phyloP scores from a whole-genome alignment of 2,113 vertebrate genomes.

The Phalacrocorax pelagicus region DNA sequence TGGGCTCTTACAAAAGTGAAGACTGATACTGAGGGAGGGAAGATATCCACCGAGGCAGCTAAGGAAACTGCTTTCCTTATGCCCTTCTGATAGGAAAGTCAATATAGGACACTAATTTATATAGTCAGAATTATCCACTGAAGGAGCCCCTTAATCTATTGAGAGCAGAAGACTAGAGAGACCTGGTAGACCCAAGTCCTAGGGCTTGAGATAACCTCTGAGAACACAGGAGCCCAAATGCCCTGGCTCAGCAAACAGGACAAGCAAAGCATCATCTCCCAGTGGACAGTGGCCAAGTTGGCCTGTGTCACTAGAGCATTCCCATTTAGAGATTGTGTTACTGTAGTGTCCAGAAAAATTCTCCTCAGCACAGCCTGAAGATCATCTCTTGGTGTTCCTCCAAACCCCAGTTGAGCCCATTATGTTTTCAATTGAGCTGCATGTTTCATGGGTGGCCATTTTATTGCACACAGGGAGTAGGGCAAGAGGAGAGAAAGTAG shows the following conservation, averaged over 20 bases:
- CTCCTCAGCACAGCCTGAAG: neutral
- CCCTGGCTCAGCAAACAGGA: accelerated
- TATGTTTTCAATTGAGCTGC: neutral
- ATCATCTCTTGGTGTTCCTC: neutral
- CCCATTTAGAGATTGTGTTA: neutral
- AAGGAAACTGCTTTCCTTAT: neutral
- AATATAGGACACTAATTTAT: neutral
- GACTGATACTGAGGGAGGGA: neutral
- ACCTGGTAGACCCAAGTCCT: neutral
- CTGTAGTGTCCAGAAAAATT: neutral
- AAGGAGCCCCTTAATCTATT: neutral
- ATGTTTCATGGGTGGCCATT: neutral
- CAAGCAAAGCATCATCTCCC: neutral
- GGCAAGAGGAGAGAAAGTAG: neutral
- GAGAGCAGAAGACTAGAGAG: neutral
- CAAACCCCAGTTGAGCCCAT: neutral
- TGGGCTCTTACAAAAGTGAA: neutral
- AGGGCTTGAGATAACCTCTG: neutral
- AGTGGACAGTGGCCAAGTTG: neutral
- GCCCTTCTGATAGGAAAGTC: neutral
- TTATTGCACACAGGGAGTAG: neutral
- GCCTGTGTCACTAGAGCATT: neutral
- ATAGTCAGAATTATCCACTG: neutral
- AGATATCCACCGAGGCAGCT: neutral
- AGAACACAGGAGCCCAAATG: accelerated